Conservation (phyloP, 2,888 invertebrate species). For the Chesias legatella region DNA sequence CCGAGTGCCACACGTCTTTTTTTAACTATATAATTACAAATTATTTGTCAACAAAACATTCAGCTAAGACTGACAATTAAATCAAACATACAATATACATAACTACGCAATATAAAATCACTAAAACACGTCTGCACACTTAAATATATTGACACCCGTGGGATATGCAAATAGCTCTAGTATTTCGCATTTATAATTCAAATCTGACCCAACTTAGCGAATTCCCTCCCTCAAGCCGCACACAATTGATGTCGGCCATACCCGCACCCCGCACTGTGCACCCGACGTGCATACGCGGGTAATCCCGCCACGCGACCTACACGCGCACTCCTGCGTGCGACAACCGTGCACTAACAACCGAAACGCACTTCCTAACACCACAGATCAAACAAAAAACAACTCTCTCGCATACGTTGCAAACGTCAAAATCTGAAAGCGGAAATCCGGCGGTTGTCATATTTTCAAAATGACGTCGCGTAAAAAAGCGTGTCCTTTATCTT, state of each 20-base stretch:
- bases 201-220: conserved; percentile 75
- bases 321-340: conserved; percentile 73
- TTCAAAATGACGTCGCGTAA: conserved; percentile 40
- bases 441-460: conserved; percentile 46
- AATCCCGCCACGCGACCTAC: conserved; percentile 74
- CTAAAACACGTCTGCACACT: background rate
- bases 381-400: conserved; percentile 33
- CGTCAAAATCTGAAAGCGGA: conserved; percentile 40
- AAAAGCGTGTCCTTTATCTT: conserved; percentile 80
- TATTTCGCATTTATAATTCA: conserved; percentile 74
- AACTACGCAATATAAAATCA: no score
- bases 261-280: conserved; percentile 56
- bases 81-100: no score
- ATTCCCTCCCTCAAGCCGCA: conserved; percentile 68
- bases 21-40: no score
- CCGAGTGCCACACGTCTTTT: no score
- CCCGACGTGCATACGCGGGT: conserved; percentile 70
- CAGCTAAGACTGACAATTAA: no score
- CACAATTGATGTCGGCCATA: conserved; percentile 70
- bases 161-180: conserved; percentile 76
- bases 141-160: conserved; percentile 48
- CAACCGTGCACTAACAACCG: conserved; percentile 49
- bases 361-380: conserved; percentile 31
- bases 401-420: conserved; percentile 36
- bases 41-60: no score